These are phyloP conservation scores for Trimorus sp. DNA, from an alignment of 2,888 invertebrate genomes.

Conservation along the genomic window DNA sequence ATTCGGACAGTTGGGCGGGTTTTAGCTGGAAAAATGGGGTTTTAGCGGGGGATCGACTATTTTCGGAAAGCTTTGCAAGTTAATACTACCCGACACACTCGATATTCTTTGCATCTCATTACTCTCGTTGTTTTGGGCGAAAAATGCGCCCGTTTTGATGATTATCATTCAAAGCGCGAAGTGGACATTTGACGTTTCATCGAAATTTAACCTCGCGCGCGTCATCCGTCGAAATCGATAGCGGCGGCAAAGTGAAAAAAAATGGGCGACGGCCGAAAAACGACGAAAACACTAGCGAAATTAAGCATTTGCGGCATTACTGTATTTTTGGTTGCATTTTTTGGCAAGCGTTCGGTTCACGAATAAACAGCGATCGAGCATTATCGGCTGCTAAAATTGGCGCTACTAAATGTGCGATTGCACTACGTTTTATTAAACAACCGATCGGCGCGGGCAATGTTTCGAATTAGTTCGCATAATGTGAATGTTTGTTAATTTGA, in stretches of 20 bases:
- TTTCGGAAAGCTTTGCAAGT: too few relatives aligned
- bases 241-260: slow-evolving; percentile 21
- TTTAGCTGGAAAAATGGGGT: too few relatives aligned
- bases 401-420: slow-evolving; percentile 9
- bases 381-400: slow-evolving; percentile 4
- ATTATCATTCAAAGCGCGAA: slow-evolving; percentile 37
- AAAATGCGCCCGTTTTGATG: slow-evolving; percentile 34
- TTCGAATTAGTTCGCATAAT: slow-evolving; percentile 15
- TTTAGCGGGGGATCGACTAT: too few relatives aligned
- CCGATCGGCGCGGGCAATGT: slow-evolving; percentile 24
- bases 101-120: slow-evolving; percentile 30
- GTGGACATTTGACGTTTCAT: slow-evolving; percentile 38
- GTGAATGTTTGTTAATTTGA: slow-evolving; percentile 29
- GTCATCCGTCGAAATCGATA: slow-evolving; percentile 37
- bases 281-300: background rate
- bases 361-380: background rate
- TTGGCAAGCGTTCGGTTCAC: too few relatives aligned
- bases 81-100: background rate
- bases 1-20: too few relatives aligned
- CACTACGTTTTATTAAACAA: slow-evolving; percentile 30
- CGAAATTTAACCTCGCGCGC: slow-evolving; percentile 35
- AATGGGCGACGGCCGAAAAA: background rate
- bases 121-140: slow-evolving; percentile 8
- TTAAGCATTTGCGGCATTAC: background rate
- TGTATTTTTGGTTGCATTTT: too few relatives aligned